Base-by-base conservation (phyloP, 1,140 invertebrate species). In the Scaptomyza pallida region DNA sequence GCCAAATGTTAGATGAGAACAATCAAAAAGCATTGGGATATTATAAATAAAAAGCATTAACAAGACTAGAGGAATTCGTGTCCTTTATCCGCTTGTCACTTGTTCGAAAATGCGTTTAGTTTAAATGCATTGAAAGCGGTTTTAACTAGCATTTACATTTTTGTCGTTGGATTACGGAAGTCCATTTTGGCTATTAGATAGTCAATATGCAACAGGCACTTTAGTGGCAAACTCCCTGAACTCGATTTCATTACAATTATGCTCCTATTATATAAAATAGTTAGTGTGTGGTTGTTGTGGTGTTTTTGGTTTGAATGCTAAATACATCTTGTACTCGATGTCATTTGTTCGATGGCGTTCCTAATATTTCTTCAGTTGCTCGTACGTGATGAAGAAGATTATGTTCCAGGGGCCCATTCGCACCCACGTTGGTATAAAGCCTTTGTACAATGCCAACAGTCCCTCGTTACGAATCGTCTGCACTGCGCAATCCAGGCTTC, bases 351-450 rank as follows among this genome's bases (percentile, higher is more conserved):
- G 12, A 47, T 26, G 41, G 47, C 6, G 21, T 5, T 85, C 93
- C 91, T 94, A 94, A 59, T 94, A 75, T 75, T 92, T 92, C 88
- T 97, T 96, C 23, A 98, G 92, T 91, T 98, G 97, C 92, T 98
- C 97, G 92, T 98, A 99, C n/a, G 96, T 97, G 76, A 98, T 94
- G 92, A 99, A 99, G 93, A 99, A 99, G 90, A 98, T 98, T 48
- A 99, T 96, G 93, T 98, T 99, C 98, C 97, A 99, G 1, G 98
- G 98, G 1, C 97, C 97, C 96, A 99, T 98, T 79, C 98, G 93
- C 57, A 98, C 93, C 95, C 97, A 99, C 5, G 97, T 98, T 4
- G 98, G 98, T 59, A 99, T 93, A 90, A 99, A 98, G 37, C 98
- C 98, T 93, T 98, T 98, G 92, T 99, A 99, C 5, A 99, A 92